Conservation (phyloP, 2,888 invertebrate genomes). For the Cheilosia vulpina region DNA sequence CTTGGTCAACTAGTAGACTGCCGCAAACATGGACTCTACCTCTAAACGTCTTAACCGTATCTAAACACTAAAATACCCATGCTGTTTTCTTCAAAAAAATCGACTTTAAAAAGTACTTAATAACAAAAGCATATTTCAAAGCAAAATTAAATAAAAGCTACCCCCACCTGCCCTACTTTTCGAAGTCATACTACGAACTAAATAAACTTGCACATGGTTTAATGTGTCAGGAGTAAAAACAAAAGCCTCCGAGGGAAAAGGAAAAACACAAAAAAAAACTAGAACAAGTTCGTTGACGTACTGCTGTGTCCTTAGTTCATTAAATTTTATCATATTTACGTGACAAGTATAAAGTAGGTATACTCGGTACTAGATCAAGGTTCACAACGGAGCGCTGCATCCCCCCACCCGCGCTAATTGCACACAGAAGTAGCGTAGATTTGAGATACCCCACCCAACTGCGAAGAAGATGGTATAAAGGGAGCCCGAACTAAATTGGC, state of each 20-base stretch:
- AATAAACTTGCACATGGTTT: slow-evolving; percentile 53
- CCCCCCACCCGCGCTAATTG: slow-evolving; percentile 15
- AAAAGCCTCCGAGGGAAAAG: slow-evolving; percentile 42
- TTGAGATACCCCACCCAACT: slow-evolving; percentile 19
- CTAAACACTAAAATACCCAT: not conserved
- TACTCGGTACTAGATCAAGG: slow-evolving; percentile 54
- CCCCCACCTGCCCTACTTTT: slow-evolving; percentile 49
- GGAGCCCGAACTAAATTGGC: slow-evolving; percentile 51
- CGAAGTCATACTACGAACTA: slow-evolving; percentile 19
- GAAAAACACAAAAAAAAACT: slow-evolving; percentile 53
- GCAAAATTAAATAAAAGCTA: slow-evolving; percentile 35
- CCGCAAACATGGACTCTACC: not conserved
- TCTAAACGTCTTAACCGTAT: not conserved
- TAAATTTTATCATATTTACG: slow-evolving; percentile 58
- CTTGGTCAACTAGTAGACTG: not conserved
- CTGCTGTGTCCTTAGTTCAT: slow-evolving; percentile 52
- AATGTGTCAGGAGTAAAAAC: slow-evolving; percentile 37
- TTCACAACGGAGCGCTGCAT: slow-evolving; percentile 15
- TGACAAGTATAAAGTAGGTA: slow-evolving; percentile 34
- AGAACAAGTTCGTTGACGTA: slow-evolving; percentile 63
- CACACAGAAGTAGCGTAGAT: slow-evolving; percentile 45
- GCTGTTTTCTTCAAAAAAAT: not conserved
- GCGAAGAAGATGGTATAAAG: slow-evolving; percentile 14
- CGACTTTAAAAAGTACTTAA: not conserved
- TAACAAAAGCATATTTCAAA: slow-evolving; percentile 25